phyloP scores from a whole-genome alignment of 2,113 vertebrate genomes.

The Paramisgurnus dabryanus region DNA sequence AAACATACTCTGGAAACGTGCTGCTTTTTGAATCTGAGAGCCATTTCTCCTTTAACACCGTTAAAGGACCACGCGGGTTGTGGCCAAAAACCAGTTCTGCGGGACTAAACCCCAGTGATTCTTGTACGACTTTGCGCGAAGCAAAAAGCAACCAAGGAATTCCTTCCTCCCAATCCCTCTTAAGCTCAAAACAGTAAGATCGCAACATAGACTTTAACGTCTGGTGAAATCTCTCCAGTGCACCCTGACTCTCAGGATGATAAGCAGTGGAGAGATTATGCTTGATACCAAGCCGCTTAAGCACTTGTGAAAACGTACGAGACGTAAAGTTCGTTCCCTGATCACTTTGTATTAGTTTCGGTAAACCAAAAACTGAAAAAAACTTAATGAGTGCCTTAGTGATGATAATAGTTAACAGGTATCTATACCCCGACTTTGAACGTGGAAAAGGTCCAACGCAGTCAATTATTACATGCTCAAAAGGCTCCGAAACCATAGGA shows the following conservation, averaged over 20 bases:
- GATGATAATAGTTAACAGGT: neutral
- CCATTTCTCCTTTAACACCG: neutral
- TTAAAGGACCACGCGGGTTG: neutral
- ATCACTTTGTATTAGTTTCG: neutral
- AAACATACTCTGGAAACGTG: neutral
- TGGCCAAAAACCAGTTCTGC: neutral
- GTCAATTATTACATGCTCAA: neutral
- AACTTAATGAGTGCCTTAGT: neutral
- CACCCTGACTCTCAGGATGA: neutral
- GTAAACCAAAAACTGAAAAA: neutral
- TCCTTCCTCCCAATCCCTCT: conserved; percentile 1
- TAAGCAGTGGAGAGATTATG: neutral
- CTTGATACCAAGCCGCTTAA: neutral
- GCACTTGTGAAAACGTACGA: neutral
- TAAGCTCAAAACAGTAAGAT: neutral
- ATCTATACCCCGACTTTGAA: neutral
- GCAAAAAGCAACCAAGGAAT: neutral
- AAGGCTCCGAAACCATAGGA: neutral
- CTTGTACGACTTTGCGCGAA: neutral
- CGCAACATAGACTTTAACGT: conserved; percentile 5
- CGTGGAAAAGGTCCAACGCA: neutral
- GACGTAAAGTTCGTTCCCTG: neutral
- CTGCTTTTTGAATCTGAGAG: no score
- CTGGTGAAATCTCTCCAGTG: neutral
- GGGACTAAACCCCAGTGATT: neutral